Conservation (phyloP, 1,140 invertebrate genomes). For the Sminthurinus signatus region DNA sequence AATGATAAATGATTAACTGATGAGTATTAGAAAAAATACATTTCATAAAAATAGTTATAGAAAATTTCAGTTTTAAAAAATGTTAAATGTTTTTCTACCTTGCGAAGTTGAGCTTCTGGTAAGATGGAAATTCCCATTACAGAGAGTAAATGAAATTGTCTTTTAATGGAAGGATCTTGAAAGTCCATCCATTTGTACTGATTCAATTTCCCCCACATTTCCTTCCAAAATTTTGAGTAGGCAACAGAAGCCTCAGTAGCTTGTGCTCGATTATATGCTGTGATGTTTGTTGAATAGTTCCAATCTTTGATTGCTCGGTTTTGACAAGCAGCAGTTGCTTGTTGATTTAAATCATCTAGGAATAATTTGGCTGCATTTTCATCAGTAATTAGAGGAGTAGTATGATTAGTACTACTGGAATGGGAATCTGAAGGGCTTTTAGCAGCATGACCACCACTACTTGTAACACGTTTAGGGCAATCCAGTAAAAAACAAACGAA, state of each 20-base stretch:
- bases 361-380: not conserved
- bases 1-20: no score
- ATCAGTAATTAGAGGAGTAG: not conserved
- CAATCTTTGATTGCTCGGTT: conserved; percentile 49
- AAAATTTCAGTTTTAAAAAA: no score
- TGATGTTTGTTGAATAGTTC: conserved; percentile 71
- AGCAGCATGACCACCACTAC: no score
- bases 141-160: conserved; percentile 48
- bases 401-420: not conserved
- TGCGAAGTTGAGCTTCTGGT: conserved; percentile 42
- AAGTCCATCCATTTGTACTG: conserved; percentile 46
- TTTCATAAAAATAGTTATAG: no score
- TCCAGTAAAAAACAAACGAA: no score
- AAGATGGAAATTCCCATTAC: conserved; percentile 47
- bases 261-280: conserved; percentile 55
- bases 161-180: conserved; percentile 43
- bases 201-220: conserved; percentile 18
- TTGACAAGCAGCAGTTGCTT: conserved; percentile 20
- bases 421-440: no score
- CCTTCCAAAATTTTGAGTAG: conserved; percentile 31
- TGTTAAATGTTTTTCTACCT: conserved; percentile 28
- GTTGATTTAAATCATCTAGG: conserved; percentile 6
- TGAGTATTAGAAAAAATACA: no score
- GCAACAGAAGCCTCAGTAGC: conserved; percentile 11
- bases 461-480: no score